These are phyloP conservation scores for Sander lucioperca DNA, from an alignment of 2,113 vertebrate genomes.

Conservation along the genomic window DNA sequence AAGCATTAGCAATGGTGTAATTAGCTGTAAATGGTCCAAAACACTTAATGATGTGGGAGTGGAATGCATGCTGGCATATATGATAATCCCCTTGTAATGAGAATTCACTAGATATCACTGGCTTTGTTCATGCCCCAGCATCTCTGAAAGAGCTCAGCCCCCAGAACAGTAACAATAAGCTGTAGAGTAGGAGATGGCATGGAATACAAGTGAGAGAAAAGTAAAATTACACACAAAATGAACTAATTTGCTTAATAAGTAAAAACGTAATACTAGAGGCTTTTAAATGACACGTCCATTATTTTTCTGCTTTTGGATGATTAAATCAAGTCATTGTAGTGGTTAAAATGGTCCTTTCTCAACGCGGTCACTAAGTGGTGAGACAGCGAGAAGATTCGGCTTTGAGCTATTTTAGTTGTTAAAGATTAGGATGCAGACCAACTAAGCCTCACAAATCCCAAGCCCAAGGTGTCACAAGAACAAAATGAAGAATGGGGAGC, in stretches of 20 bases:
- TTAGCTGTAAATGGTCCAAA: conserved; percentile 70
- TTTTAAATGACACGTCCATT: conserved; percentile 22
- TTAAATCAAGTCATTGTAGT: conserved; percentile 37
- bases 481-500: conserved; percentile 32
- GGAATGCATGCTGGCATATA: conserved; percentile 70
- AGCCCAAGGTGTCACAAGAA: neutral
- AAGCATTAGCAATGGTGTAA: conserved; percentile 61
- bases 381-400: conserved; percentile 20
- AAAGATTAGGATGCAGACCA: conserved; percentile 40
- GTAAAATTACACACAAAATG: conserved; percentile 46
- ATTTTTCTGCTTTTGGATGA: conserved; percentile 26
- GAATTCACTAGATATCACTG: conserved; percentile 75
- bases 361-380: neutral
- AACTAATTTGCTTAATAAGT: conserved; percentile 29
- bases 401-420: conserved; percentile 34
- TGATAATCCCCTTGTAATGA: conserved; percentile 80
- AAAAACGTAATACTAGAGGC: neutral
- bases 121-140: conserved; percentile 70
- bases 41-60: conserved; percentile 74
- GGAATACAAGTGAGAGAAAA: conserved; percentile 41
- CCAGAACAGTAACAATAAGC: conserved; percentile 66
- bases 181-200: conserved; percentile 25
- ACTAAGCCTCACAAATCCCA: conserved; percentile 31
- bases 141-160: conserved; percentile 67
- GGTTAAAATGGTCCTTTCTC: neutral